Percentiles rank a stretch among this genome's conserved stretches.
Conservation (phyloP, 64 coral and sea anemone species). For the Dendronephthya gigantea region DNA sequence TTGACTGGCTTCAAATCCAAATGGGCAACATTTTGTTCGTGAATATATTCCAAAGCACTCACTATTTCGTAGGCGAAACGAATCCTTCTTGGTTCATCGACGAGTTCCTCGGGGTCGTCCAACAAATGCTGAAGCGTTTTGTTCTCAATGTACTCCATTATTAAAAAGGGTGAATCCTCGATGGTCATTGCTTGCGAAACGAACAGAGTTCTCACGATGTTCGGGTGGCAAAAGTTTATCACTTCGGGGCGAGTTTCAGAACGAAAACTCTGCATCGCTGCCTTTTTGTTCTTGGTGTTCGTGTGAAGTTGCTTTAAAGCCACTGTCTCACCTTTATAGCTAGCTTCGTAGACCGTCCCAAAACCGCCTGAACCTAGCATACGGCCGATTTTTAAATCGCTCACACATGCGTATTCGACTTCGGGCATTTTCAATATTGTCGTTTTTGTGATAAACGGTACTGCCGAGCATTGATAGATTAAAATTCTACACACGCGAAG, state of each 20-base stretch:
- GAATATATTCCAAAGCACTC: conserved; percentile 65
- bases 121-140: conserved; percentile 73
- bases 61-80: conserved; percentile 49
- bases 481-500: neutral
- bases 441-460: neutral
- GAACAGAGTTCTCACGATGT: conserved; percentile 63
- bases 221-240: conserved; percentile 62
- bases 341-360: neutral
- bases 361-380: neutral
- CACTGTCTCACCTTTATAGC: neutral
- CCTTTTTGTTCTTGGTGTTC: neutral
- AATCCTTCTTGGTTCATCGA: conserved; percentile 29
- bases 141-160: conserved; percentile 84
- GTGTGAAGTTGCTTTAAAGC: neutral
- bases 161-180: conserved; percentile 73
- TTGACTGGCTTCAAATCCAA: conserved; percentile 90
- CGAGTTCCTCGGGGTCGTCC: conserved; percentile 53
- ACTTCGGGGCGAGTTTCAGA: conserved; percentile 69
- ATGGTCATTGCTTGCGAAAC: conserved; percentile 35
- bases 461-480: neutral
- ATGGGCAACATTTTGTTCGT: conserved; percentile 60
- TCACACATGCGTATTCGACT: neutral
- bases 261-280: conserved; percentile 90
- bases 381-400: neutral
- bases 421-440: neutral